phyloP scores from a whole-genome alignment of 1,140 invertebrate genomes.

The Xylocopa sonorina region DNA sequence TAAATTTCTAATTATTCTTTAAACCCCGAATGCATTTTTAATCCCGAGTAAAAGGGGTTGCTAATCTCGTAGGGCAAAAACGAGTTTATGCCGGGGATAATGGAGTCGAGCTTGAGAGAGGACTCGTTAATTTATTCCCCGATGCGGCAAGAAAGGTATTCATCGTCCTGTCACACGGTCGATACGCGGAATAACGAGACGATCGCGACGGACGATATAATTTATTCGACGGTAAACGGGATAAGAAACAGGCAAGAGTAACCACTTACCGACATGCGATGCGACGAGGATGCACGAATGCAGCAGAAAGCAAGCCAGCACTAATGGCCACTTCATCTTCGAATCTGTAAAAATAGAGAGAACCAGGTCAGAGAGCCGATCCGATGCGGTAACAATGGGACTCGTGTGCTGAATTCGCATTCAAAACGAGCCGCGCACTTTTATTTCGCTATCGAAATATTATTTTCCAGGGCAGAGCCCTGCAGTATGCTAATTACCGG shows the following conservation, averaged over 20 bases:
- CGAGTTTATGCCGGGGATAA: background rate
- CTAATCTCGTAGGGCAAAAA: background rate
- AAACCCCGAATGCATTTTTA: no score
- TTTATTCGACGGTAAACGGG: slow-evolving; percentile 34
- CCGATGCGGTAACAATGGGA: no score
- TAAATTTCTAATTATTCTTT: background rate
- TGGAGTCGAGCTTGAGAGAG: no score
- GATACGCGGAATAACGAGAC: slow-evolving; percentile 25
- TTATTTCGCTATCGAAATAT: no score
- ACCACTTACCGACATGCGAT: slow-evolving; percentile 71
- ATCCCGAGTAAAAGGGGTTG: background rate
- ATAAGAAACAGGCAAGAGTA: slow-evolving; percentile 22
- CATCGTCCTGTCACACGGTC: slow-evolving; percentile 27
- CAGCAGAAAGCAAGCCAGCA: slow-evolving; percentile 73
- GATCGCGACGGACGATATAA: slow-evolving; percentile 37
- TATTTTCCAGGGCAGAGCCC: no score
- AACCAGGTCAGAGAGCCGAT: background rate
- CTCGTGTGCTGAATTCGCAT: no score
- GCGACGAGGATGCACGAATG: slow-evolving; percentile 73
- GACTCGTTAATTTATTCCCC: background rate
- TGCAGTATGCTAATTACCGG: no score
- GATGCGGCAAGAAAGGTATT: background rate
- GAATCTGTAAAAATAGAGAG: slow-evolving; percentile 63
- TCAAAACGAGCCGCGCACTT: no score
- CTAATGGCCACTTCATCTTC: slow-evolving; percentile 78